phyloP scores from a whole-genome alignment of 2,113 vertebrate species.

The Rhynchomys soricoides region DNA sequence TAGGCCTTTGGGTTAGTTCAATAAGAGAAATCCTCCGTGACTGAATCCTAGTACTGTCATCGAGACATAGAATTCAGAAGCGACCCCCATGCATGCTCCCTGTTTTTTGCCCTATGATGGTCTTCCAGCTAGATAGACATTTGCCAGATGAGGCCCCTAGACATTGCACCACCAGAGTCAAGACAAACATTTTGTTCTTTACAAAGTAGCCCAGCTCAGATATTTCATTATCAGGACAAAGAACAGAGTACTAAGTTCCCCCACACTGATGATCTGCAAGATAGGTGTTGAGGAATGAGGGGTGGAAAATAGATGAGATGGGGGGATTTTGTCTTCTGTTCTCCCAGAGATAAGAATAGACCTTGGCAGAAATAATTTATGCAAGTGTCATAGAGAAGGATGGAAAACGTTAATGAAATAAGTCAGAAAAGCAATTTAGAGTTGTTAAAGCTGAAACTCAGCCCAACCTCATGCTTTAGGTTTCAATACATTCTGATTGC shows the following conservation, averaged over 20 bases:
- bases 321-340: not conserved
- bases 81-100: fast-evolving
- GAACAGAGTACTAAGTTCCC: no score
- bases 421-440: not conserved
- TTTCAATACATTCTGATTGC: constrained; percentile 1
- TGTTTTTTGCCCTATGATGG: not conserved
- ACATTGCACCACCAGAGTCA: not conserved
- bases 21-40: not conserved
- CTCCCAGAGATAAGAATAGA: not conserved
- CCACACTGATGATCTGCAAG: not conserved
- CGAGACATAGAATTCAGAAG: not conserved
- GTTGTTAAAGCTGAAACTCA: not conserved
- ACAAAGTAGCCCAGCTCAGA: not conserved
- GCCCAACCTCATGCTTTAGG: not conserved
- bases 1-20: not conserved
- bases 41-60: not conserved
- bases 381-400: not conserved
- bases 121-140: not conserved
- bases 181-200: not conserved
- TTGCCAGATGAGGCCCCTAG: not conserved
- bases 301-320: not conserved
- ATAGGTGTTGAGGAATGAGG: not conserved
- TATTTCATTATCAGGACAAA: not conserved
- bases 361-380: not conserved
- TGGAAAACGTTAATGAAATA: not conserved